Evolutionary conservation across 2,113 vertebrate genomes (phyloP), one percentile per base, ranked within the genome.

Genomic region (Esox niger): DNA sequence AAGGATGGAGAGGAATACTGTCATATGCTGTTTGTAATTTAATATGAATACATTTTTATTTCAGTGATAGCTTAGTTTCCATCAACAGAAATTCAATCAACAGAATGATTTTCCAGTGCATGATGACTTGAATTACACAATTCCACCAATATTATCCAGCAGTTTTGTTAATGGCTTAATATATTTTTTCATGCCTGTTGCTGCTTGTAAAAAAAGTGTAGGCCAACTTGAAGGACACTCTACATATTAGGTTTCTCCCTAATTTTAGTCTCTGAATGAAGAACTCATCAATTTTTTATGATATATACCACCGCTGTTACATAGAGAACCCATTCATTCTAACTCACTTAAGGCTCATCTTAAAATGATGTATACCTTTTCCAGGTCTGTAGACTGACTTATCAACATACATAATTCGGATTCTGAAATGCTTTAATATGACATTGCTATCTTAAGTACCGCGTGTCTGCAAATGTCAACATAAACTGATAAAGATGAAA

Each of bases 241-340:
- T 73, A 56, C 76, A 74, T 86, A 83, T 87, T 81, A 79, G 67
- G 78, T 87, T 87, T 70, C 85, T 74, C 71, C 83, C 83, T 89
- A 85, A 83, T 86, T 86, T 86, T 87, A 83, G 82, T 87, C 79
- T 75, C 57, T 2, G 67, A 70, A 84, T 79, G 78, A 76, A 63
- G 79, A 80, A 74, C 81, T 86, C 86, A 86, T 89, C 80, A 79
- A 87, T 87, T 85, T 87, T 89, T 85, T 75, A 89, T 86, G 83
- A 56, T 77, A 58, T 68, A 76, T 72, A 72, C 78, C 77, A 73
- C 58, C 66, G 57, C 65, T 60, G 73, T 73, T 74, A 84, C 79
- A 69, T 2, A 69, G 59, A 26, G 10, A 55, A 49, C 61, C 60
- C 64, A 54, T 67, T 62, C 33, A 59, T 69, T 77, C 82, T 17